Evolutionary conservation across 2,888 invertebrate species (phyloP).

Genomic region (Loripinus fragilis): DNA sequence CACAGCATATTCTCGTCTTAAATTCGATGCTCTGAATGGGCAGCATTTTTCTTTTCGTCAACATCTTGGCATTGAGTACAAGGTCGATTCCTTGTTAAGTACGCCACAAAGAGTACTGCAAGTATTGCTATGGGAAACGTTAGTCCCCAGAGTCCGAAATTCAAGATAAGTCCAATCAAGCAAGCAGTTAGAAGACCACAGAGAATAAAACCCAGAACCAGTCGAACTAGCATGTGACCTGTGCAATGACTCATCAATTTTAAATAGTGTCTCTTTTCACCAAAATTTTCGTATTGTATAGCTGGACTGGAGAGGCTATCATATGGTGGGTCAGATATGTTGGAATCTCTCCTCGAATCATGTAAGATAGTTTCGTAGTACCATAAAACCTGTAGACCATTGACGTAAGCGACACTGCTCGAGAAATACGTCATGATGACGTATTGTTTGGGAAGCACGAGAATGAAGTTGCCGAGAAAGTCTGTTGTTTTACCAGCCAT

Average conservation of each 20-base stretch:
- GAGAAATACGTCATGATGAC: conserved; percentile 68
- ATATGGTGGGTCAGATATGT: background rate
- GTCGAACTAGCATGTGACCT: background rate
- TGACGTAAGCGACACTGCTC: conserved; percentile 61
- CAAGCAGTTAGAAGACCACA: conserved; percentile 29
- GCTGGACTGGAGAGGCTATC: background rate
- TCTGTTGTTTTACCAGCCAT: conserved; percentile 66
- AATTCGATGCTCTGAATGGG: no score
- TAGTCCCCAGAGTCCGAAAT: background rate
- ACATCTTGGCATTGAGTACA: background rate
- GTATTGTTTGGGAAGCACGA: conserved; percentile 64
- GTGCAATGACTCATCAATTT: background rate
- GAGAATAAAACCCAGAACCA: conserved; percentile 7
- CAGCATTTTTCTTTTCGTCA: no score
- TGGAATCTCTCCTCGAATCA: background rate
- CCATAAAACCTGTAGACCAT: conserved; percentile 66
- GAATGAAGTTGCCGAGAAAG: conserved; percentile 57
- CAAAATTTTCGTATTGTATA: background rate
- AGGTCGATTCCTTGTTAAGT: background rate
- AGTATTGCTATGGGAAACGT: background rate
- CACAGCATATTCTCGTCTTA: no score
- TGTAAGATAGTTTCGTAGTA: conserved; percentile 58
- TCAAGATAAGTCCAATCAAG: conserved; percentile 40
- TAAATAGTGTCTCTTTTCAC: conserved; percentile 8
- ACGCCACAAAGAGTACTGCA: background rate